Percentiles rank a stretch among this genome's conserved stretches.
Conservation (phyloP, 2,888 invertebrate genomes). For the Uropetala carovei region DNA sequence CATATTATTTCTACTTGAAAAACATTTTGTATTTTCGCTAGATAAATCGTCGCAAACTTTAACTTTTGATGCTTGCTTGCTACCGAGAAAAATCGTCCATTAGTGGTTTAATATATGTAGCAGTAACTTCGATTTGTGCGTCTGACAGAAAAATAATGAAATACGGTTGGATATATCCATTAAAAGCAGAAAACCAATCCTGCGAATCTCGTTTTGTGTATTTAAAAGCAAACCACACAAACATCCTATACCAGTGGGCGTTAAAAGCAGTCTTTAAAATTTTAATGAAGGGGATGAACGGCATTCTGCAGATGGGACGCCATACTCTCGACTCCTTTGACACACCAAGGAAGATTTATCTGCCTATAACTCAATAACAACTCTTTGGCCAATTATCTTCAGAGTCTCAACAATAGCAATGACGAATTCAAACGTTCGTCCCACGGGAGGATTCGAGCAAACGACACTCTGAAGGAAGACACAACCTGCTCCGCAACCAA, state of each 20-base stretch:
- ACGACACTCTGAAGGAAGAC: background rate
- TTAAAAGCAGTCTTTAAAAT: background rate
- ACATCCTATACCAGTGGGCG: background rate
- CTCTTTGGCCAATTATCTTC: background rate
- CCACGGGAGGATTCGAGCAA: background rate
- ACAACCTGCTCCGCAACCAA: background rate
- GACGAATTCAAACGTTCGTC: background rate
- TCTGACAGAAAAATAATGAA: too few relatives aligned
- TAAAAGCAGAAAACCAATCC: too few relatives aligned
- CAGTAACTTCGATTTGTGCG: too few relatives aligned
- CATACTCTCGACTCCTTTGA: too few relatives aligned
- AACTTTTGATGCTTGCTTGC: too few relatives aligned
- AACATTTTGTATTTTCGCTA: too few relatives aligned
- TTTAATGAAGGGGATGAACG: background rate
- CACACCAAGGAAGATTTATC: background rate
- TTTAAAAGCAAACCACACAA: background rate
- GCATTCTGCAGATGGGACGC: background rate
- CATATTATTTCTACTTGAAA: too few relatives aligned
- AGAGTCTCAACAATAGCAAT: background rate
- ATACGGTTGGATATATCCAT: too few relatives aligned
- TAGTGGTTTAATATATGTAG: too few relatives aligned
- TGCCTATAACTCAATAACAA: background rate
- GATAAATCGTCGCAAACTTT: too few relatives aligned
- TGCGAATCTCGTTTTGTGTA: background rate
- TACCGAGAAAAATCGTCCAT: too few relatives aligned